phyloP scores from a whole-genome alignment of 2,797 vertebrate species.

The Acipenser transmontanus region DNA sequence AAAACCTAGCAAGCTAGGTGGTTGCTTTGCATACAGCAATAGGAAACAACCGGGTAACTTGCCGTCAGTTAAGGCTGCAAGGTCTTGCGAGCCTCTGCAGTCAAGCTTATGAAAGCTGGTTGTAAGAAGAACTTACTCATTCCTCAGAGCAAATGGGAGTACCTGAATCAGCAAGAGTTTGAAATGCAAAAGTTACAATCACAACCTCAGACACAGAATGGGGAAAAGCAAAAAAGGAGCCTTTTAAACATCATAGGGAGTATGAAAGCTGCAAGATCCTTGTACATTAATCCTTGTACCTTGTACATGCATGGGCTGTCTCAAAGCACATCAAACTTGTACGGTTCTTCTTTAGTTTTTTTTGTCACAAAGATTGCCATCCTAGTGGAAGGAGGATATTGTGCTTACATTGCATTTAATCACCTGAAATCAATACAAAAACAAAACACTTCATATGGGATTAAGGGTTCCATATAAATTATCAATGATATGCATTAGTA shows the following conservation, averaged over 20 bases:
- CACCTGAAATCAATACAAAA: not conserved
- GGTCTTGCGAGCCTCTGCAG: too few species aligned
- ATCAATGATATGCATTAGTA: slow-evolving; percentile 25
- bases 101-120: too few species aligned
- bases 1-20: slow-evolving; percentile 6
- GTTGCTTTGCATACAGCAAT: not conserved
- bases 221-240: not conserved
- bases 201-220: too few species aligned
- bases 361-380: not conserved
- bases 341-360: not conserved
- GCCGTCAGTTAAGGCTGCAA: too few species aligned
- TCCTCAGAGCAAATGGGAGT: too few species aligned
- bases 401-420: not conserved
- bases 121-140: too few species aligned
- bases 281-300: not conserved
- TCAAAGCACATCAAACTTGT: not conserved
- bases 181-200: too few species aligned
- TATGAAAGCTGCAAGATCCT: not conserved
- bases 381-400: not conserved
- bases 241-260: not conserved
- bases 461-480: slow-evolving; percentile 24
- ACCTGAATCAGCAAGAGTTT: too few species aligned
- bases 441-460: slow-evolving; percentile 7
- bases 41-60: not conserved
- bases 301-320: not conserved